phyloP scores from a whole-genome alignment of 2,113 vertebrate species.

The Oncorhynchus clarkii region DNA sequence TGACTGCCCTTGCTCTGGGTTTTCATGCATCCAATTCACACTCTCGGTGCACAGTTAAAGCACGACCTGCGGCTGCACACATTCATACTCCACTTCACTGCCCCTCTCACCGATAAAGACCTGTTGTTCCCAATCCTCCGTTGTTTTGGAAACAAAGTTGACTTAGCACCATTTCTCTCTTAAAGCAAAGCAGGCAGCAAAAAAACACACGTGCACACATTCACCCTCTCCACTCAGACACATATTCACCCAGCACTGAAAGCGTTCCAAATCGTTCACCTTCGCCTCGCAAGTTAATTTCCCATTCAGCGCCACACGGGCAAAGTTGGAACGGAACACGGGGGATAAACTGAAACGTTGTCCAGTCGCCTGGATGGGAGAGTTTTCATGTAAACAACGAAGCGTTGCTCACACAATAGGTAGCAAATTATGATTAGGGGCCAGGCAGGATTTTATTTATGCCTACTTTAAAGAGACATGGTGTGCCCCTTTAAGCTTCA shows the following conservation, averaged over 20 bases:
- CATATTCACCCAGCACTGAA: neutral
- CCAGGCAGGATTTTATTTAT: neutral
- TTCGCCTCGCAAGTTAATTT: constrained; percentile 4
- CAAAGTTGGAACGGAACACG: constrained; percentile 1
- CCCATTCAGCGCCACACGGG: neutral
- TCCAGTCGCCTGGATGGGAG: neutral
- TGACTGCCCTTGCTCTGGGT: neutral
- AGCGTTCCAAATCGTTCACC: neutral
- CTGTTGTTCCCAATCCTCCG: neutral
- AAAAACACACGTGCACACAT: neutral
- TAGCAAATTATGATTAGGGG: neutral
- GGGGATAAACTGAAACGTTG: neutral
- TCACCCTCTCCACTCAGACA: neutral
- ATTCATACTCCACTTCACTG: neutral
- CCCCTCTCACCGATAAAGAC: neutral
- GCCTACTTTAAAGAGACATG: neutral
- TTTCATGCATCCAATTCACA: neutral
- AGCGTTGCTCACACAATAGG: neutral
- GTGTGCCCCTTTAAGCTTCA: neutral
- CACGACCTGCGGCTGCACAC: neutral
- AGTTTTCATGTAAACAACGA: neutral
- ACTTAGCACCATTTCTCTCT: neutral
- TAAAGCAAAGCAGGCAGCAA: too few species aligned
- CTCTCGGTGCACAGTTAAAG: neutral
- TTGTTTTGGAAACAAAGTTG: neutral